Evolutionary conservation across 2,797 vertebrate genomes (phyloP), one percentile per base, ranked within the genome.

Genomic region (Silurus aristotelis): DNA sequence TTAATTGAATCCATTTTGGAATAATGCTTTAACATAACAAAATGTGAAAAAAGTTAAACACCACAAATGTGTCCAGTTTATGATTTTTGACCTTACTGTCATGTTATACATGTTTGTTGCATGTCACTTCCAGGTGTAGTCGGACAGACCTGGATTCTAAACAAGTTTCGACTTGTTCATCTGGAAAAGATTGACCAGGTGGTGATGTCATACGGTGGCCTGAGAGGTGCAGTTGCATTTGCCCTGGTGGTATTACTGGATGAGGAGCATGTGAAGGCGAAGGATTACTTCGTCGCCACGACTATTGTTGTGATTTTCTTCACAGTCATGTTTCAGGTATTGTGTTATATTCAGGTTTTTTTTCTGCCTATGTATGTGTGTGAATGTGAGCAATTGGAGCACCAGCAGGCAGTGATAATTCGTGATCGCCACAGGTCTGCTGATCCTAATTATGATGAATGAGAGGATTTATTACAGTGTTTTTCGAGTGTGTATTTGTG

Each of bases 171-270:
- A 78, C 94, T 98, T 75, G 96, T 97, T 85, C 97, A 97, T 10
- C 87, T 99, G 94, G 97, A 99, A 91, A 97, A 95, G 93, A 96
- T 98, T 0, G 98, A 99, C 93, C 98, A 99, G 93, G 97, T 98
- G 91, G 97, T 98, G 94, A 98, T 99, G 98, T 98, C 98, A 0
- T 99, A 99, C 0, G 97, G 98, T 1, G 98, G 98, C 89, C 95
- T 99, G 88, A 95, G 98, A 1, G 98, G 98, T 56, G 98, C 98
- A 0, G 97, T 98, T 85, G 97, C 97, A 5, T 99, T 98, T 0
- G 97, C 97, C 13, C 91, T 99, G 90, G 98, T 97, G 88, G 97
- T 98, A 76, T 93, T 99, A 79, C 94, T 98, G 91, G 96, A 99
- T 1, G 89, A 88, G 55, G 83, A 94, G 14, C 94, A 95, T 2